Evolutionary conservation across 2,888 invertebrate species (phyloP), one percentile per base, ranked within the genome.

Genomic region (Zhuqinia jingwanae): DNA sequence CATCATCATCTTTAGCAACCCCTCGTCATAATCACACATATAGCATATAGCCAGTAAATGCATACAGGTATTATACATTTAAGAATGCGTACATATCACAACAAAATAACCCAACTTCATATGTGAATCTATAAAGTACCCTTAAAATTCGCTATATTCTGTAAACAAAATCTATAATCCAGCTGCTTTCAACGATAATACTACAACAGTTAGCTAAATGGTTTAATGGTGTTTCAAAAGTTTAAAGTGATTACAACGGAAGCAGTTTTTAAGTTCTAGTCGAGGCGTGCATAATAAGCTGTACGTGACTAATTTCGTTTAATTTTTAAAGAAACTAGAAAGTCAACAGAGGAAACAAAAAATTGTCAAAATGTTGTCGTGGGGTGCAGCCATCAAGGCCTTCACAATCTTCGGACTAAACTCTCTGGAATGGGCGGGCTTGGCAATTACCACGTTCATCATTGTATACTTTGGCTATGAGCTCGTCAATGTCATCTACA

Each of bases 351-450:
- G 42, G 2, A n/a, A 50, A 76, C 27, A 17, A 78, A 42, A 63
- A 47, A 11, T 78, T 25, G 25, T 13, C 47, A 85, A 45, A 42
- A 90, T 90, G 87, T 73, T 91, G 58, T 89, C 89, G 60, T 91
- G 90, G 91, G 91, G 90, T 85, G 90, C 91, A 27, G 90, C 91
- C 42, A 90, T 91, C 53, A 91, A 91, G 53, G 85, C 89, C 58
- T 90, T 90, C 56, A 91, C 90, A 22, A 84, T 91, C 27, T 90
- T 89, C 50, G 90, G 90, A 42, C 88, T 90, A 3, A 91, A 90
- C 76, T 89, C 90, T 2, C 75, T 91, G 73, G 90, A 91, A 87
- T 91, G 91, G 90, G 90, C 90, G n/a, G 90, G 90, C 17, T 73
- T 90, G n/a, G 88, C 88, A 13, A 88, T 90, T 30, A 89, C 90